These are phyloP conservation scores for Dryocosmus kuriphilus DNA, from an alignment of 2,888 invertebrate species.

Conservation along the genomic window DNA sequence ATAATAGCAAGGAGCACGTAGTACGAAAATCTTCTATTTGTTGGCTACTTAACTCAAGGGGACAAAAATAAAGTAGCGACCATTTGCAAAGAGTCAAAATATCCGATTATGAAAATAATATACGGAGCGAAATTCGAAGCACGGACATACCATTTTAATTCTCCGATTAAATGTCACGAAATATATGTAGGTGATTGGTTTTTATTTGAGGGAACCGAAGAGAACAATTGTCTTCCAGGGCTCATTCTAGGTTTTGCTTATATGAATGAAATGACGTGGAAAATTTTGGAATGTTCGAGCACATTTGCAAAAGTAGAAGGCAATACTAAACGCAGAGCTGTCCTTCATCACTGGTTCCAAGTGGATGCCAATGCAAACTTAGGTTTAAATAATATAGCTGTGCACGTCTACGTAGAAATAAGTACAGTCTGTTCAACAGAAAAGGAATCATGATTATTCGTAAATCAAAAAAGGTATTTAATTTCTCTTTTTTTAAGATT, in stretches of 20 bases:
- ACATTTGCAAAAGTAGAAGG: conserved; percentile 40
- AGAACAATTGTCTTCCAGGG: conserved; percentile 45
- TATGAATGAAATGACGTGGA: conserved; percentile 43
- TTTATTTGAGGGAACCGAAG: conserved; percentile 43
- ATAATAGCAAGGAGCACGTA: conserved; percentile 7
- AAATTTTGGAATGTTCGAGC: conserved; percentile 38
- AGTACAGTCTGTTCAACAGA: no score
- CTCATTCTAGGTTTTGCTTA: conserved; percentile 46
- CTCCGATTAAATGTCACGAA: conserved; percentile 21
- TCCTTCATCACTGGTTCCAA: conserved; percentile 43
- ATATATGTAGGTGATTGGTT: conserved; percentile 50
- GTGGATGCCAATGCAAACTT: conserved; percentile 9
- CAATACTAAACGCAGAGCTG: conserved; percentile 42
- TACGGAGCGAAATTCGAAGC: neutral
- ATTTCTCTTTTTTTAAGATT: no score
- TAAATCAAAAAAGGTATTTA: no score
- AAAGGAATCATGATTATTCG: no score
- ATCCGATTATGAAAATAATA: neutral
- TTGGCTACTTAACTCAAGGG: conserved; percentile 41
- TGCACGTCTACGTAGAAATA: conserved; percentile 16
- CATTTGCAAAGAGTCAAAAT: conserved; percentile 37
- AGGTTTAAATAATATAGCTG: conserved; percentile 10
- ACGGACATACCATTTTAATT: neutral
- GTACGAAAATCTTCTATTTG: conserved; percentile 40
- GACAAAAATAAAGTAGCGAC: conserved; percentile 44